Percentiles rank a stretch among this genome's conserved stretches.
Evolutionary conservation across 2,888 invertebrate species (phyloP).

Genomic region (Ashinkailepas kermadecensis): DNA sequence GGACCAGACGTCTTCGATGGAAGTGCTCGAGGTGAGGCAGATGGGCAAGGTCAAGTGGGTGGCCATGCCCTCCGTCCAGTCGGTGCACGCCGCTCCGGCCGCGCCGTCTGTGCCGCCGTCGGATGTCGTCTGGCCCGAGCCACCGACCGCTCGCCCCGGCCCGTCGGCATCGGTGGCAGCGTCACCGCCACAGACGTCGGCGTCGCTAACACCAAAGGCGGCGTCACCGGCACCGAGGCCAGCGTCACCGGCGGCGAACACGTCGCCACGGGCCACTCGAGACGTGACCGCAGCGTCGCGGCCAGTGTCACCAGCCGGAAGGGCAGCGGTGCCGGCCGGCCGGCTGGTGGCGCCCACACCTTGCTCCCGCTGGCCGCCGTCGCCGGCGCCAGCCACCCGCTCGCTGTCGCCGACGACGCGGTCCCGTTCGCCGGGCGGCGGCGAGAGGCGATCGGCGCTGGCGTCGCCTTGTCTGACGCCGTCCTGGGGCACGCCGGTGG

Average conservation of each 20-base stretch:
- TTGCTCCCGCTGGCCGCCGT: too few relatives aligned
- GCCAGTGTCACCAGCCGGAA: too few relatives aligned
- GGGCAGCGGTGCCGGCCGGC: too few relatives aligned
- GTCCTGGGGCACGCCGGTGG: background rate
- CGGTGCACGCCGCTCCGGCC: background rate
- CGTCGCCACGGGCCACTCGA: background rate
- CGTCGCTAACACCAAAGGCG: too few relatives aligned
- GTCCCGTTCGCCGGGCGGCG: background rate
- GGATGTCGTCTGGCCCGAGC: background rate
- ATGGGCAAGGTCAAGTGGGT: conserved; percentile 6
- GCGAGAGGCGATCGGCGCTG: background rate
- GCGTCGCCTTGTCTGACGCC: background rate
- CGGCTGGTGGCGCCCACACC: too few relatives aligned
- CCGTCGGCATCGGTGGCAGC: too few relatives aligned
- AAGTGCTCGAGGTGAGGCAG: background rate
- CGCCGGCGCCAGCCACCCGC: too few relatives aligned
- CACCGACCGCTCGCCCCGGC: too few relatives aligned
- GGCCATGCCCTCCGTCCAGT: background rate
- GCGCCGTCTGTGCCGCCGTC: background rate
- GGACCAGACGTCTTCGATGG: background rate
- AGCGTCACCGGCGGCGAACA: background rate
- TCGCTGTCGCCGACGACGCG: background rate
- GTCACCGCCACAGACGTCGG: too few relatives aligned
- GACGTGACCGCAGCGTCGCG: background rate
- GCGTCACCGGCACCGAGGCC: background rate